Conservation (phyloP, 2,113 vertebrate species). For the Chrysochloris asiatica region DNA sequence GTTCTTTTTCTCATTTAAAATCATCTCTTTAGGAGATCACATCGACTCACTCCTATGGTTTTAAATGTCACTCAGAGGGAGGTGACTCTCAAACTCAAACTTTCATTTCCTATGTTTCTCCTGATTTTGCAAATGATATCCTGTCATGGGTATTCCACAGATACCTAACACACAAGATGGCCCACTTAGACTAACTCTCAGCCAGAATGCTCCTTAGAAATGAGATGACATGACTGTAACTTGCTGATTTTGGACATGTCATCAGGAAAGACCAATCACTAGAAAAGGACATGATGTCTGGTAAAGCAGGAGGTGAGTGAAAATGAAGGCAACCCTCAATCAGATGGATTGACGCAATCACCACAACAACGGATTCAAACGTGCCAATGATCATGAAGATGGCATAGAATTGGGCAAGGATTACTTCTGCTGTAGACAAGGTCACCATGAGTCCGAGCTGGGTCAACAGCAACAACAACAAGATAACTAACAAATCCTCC, state of each 20-base stretch:
- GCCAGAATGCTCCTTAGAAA: no score
- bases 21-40: not conserved
- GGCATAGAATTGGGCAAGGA: not conserved
- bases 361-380: not conserved
- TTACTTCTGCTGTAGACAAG: not conserved
- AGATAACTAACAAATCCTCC: not conserved
- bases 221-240: no score
- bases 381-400: not conserved
- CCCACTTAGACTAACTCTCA: no score
- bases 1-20: constrained; percentile 5
- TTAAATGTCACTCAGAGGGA: not conserved
- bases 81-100: not conserved
- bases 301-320: no score
- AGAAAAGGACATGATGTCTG: no score
- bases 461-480: not conserved
- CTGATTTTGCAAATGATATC: constrained; percentile 39
- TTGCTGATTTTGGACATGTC: no score
- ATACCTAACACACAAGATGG: no score
- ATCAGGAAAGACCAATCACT: no score
- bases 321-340: no score
- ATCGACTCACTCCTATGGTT: not conserved
- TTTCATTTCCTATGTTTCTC: not conserved
- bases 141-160: no score
- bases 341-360: not conserved
- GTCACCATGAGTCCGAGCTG: not conserved